phyloP scores from a whole-genome alignment of 2,113 vertebrate genomes.

The Rattus norvegicus region DNA sequence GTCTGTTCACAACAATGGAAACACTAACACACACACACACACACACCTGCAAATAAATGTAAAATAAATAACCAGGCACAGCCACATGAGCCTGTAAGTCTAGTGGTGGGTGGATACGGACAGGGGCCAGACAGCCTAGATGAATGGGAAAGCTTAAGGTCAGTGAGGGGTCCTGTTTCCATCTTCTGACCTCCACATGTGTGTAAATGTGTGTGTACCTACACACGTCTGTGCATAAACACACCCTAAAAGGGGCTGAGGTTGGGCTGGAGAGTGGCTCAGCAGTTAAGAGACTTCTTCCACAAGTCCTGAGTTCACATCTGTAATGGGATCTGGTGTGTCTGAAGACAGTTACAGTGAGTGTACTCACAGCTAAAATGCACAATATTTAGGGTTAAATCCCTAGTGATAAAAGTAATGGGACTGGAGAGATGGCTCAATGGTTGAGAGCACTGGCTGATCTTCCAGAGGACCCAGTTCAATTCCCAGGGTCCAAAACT shows the following conservation, averaged over 20 bases:
- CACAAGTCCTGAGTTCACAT: too few relatives aligned
- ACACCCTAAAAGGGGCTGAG: not conserved
- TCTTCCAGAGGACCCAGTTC: not conserved
- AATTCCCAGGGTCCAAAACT: not conserved
- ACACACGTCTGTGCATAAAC: not conserved
- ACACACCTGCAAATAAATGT: not conserved
- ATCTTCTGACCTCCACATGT: not conserved
- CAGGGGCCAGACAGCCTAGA: not conserved
- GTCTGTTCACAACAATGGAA: too few relatives aligned
- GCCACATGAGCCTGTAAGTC: not conserved
- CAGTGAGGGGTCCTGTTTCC: not conserved
- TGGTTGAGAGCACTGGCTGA: not conserved
- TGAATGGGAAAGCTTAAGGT: not conserved
- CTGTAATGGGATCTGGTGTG: too few relatives aligned
- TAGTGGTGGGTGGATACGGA: too few relatives aligned
- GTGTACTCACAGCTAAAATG: not conserved
- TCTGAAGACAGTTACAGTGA: too few relatives aligned
- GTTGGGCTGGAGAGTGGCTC: not conserved
- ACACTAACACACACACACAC: too few relatives aligned
- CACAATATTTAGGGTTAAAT: not conserved
- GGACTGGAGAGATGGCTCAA: not conserved
- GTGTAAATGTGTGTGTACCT: not conserved
- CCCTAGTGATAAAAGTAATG: not conserved
- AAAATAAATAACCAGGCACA: not conserved
- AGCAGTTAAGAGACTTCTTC: too few relatives aligned